These are phyloP conservation scores for Apostichopus leukothele DNA, from an alignment of 53 echinoderm and acorn worm species.

Conservation along the genomic window DNA sequence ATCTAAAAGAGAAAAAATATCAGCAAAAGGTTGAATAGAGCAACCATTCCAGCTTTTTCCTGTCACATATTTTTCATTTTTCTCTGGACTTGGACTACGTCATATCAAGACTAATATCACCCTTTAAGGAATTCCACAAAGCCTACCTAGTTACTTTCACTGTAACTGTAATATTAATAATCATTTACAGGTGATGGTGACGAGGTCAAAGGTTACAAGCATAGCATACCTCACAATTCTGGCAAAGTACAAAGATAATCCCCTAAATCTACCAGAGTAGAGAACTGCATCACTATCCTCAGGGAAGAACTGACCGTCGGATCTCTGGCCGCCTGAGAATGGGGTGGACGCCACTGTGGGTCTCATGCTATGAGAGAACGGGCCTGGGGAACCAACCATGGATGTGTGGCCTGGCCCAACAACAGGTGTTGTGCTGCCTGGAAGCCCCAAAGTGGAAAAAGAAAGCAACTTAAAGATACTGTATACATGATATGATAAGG, in stretches of 20 bases:
- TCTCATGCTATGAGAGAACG: conserved; percentile 52
- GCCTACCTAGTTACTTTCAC: no score
- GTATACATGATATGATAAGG: no score
- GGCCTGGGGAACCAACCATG: conserved; percentile 27
- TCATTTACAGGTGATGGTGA: neutral
- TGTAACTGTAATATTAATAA: neutral
- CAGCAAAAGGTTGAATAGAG: no score
- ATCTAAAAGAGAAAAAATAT: conserved; percentile 27
- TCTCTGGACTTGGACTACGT: no score
- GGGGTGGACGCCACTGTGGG: conserved; percentile 79
- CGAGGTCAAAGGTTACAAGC: neutral
- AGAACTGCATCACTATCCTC: conserved; percentile 51
- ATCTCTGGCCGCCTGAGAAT: neutral
- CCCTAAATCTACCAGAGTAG: conserved; percentile 83
- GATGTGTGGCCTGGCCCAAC: conserved; percentile 57
- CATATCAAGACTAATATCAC: no score
- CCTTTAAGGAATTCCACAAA: no score
- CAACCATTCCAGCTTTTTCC: no score
- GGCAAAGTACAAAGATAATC: conserved; percentile 85
- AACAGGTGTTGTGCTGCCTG: conserved; percentile 76
- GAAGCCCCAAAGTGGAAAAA: neutral
- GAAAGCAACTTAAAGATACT: no score
- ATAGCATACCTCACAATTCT: conserved; percentile 71
- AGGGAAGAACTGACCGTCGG: neutral
- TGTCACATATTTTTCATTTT: no score